Percentiles rank a stretch among this genome's conserved stretches.
Evolutionary conservation across 2,888 invertebrate genomes (phyloP).

Genomic region (Sinodicranocentrus sp.): DNA sequence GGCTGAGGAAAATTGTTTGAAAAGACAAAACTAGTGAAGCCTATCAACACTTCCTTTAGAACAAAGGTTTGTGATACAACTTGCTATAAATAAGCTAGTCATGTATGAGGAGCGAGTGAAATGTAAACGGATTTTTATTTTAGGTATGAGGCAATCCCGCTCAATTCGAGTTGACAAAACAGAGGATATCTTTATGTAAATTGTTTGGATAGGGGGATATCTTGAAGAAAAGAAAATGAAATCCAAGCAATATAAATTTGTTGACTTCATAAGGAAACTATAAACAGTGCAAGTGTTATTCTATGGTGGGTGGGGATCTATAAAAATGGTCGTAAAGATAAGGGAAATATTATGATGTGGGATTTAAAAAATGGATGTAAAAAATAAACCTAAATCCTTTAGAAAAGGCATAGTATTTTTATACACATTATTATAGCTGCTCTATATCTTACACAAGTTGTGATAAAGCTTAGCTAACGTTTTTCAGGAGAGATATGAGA

Average conservation of each 20-base stretch:
- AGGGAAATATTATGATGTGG: slow-evolving; percentile 7
- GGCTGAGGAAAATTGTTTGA: background rate
- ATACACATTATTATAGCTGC: background rate
- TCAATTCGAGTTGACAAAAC: slow-evolving; percentile 31
- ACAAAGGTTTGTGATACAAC: background rate
- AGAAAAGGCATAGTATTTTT: too few species aligned
- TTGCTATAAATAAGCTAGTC: background rate
- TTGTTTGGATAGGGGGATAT: slow-evolving; percentile 8
- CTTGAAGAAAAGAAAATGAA: slow-evolving; percentile 41
- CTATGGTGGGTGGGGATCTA: background rate
- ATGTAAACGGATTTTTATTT: background rate
- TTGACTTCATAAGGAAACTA: slow-evolving; percentile 56
- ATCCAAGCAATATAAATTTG: slow-evolving; percentile 49
- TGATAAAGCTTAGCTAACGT: background rate
- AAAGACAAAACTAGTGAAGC: background rate
- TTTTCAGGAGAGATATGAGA: background rate
- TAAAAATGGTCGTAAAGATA: slow-evolving; percentile 38
- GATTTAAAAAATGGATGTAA: background rate
- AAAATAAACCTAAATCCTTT: slow-evolving; percentile 5
- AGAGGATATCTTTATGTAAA: slow-evolving; percentile 55
- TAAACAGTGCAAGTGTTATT: slow-evolving; percentile 50
- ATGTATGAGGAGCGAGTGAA: background rate
- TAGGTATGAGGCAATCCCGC: background rate
- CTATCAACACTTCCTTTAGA: slow-evolving; percentile 42
- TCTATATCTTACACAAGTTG: background rate